A percentile compares a stretch with the other conserved stretches of the same genome.
phyloP scores from a whole-genome alignment of 1,140 invertebrate species.

The Zaprionus camerounensis region DNA sequence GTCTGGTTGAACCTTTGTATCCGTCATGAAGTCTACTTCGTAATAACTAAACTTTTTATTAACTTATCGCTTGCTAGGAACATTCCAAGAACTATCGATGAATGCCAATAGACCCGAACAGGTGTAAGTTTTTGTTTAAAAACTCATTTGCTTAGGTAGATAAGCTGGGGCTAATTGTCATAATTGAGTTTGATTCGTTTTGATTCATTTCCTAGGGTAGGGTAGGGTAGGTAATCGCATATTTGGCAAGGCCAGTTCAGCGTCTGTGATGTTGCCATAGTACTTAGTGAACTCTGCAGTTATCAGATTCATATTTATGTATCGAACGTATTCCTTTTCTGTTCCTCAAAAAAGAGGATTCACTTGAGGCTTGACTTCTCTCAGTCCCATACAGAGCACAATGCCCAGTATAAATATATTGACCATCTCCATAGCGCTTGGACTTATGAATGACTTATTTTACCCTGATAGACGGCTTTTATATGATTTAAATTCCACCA shows the following conservation, averaged over 20 bases:
- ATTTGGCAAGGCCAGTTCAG: not conserved
- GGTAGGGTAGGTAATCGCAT: not conserved
- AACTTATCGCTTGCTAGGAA: too few species aligned
- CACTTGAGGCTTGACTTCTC: not conserved
- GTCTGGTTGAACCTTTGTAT: too few species aligned
- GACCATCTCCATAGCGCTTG: conserved; percentile 9
- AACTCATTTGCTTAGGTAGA: too few species aligned
- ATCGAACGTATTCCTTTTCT: not conserved
- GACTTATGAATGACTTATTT: conserved; percentile 6
- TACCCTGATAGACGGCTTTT: not conserved
- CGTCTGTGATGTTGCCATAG: conserved; percentile 4
- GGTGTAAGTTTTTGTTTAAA: too few species aligned
- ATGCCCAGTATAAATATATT: conserved; percentile 15
- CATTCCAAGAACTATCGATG: too few species aligned
- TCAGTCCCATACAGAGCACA: conserved; percentile 15
- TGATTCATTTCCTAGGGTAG: too few species aligned
- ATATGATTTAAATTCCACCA: not conserved
- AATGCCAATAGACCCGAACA: too few species aligned
- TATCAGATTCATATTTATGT: conserved; percentile 16
- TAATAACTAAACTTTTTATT: too few species aligned
- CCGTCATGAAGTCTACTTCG: too few species aligned
- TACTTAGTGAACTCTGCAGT: conserved; percentile 3
- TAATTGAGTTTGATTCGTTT: too few species aligned
- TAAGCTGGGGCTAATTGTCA: too few species aligned
- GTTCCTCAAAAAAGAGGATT: not conserved